phyloP scores from a whole-genome alignment of 2,113 vertebrate species.

The Procavia capensis region DNA sequence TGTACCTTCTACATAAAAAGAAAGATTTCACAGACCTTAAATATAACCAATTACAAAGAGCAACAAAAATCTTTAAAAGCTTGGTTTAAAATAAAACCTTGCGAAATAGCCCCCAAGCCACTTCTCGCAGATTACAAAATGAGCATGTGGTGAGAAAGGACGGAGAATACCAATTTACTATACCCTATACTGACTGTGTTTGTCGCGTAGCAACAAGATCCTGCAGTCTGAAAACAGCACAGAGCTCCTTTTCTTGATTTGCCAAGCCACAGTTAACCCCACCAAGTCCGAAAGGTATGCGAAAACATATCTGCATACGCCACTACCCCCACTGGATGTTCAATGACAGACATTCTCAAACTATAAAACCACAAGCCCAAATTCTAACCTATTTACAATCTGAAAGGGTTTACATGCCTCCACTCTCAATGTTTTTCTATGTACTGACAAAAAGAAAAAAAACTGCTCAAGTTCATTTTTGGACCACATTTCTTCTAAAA shows the following conservation, averaged over 20 bases:
- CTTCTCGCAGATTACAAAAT: conserved; percentile 80
- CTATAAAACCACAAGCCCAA: background rate
- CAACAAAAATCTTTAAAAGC: conserved; percentile 78
- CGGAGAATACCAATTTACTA: conserved; percentile 86
- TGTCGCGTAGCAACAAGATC: conserved; percentile 88
- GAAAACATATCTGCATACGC: background rate
- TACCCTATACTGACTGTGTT: conserved; percentile 81
- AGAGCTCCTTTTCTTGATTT: conserved; percentile 83
- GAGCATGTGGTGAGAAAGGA: conserved; percentile 81
- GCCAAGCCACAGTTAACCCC: conserved; percentile 86
- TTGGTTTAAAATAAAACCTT: conserved; percentile 77
- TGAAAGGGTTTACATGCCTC: background rate
- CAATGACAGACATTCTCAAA: conserved; percentile 14
- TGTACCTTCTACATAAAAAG: conserved; percentile 65
- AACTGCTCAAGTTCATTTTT: background rate
- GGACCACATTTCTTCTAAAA: background rate
- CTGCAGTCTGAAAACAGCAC: conserved; percentile 85
- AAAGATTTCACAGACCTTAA: conserved; percentile 72
- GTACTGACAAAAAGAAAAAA: background rate
- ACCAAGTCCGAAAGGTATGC: conserved; percentile 58
- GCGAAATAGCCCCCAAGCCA: conserved; percentile 78
- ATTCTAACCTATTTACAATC: conserved; percentile 3
- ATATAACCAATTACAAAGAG: conserved; percentile 75
- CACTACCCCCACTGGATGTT: background rate
- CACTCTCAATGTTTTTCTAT: background rate